Evolutionary conservation across 2,797 vertebrate species (phyloP).

Genomic region (Triplophysa bombifrons): DNA sequence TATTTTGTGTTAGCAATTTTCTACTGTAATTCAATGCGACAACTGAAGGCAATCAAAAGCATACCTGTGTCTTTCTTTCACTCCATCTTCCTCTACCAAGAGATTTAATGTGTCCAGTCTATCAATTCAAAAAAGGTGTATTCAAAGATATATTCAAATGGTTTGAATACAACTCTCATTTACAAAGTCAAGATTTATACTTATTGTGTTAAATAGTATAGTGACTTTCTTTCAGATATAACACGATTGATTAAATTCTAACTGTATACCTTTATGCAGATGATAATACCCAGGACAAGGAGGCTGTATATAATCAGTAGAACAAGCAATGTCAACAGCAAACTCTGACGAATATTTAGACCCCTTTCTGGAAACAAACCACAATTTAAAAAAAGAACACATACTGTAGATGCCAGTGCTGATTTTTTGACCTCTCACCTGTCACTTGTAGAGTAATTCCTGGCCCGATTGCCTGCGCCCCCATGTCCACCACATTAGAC

Average conservation of each 20-base stretch:
- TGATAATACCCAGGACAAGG: slow-evolving; percentile 60
- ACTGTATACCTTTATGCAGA: slow-evolving; percentile 71
- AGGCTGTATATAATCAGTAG: slow-evolving; percentile 68
- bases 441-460: slow-evolving; percentile 68
- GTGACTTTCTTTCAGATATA: background rate
- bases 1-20: slow-evolving; percentile 40
- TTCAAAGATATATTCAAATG: too few species aligned
- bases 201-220: background rate
- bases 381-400: too few species aligned
- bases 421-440: slow-evolving; percentile 61
- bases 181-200: background rate
- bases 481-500: accelerated
- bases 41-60: slow-evolving; percentile 8
- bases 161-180: background rate
- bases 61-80: slow-evolving; percentile 53
- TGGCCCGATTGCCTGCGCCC: slow-evolving; percentile 57
- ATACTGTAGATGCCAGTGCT: background rate
- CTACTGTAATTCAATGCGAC: slow-evolving; percentile 31
- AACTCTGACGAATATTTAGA: background rate
- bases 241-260: background rate
- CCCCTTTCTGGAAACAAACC: slow-evolving; percentile 57
- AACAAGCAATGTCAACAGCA: slow-evolving; percentile 61
- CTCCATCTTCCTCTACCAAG: slow-evolving; percentile 28
- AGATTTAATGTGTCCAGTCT: slow-evolving; percentile 56
- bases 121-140: slow-evolving; percentile 35